phyloP scores from a whole-genome alignment of 2,888 invertebrate species.

The Laothoe populi region DNA sequence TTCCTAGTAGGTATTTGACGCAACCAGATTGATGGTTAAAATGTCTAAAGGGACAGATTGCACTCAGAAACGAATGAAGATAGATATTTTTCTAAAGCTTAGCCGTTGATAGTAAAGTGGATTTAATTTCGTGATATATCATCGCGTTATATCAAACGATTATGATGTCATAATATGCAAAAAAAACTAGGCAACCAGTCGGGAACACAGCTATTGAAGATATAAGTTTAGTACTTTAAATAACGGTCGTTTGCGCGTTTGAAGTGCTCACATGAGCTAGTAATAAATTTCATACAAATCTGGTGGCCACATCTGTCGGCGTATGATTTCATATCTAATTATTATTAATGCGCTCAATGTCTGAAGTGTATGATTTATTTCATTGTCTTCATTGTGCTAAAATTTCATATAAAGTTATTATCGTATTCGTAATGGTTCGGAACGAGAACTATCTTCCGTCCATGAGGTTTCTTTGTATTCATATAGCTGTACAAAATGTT shows the following conservation, averaged over 20 bases:
- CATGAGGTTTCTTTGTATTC: conserved; percentile 18
- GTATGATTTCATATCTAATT: conserved; percentile 22
- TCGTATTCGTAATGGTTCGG: conserved; percentile 18
- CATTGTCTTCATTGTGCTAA: conserved; percentile 2
- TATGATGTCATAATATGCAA: not conserved
- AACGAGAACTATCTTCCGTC: conserved; percentile 21
- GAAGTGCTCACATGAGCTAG: not conserved
- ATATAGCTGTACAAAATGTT: conserved; percentile 14
- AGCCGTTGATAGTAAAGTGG: not conserved
- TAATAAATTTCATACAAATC: conserved; percentile 17
- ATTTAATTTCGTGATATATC: not conserved
- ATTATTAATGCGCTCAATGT: conserved; percentile 20
- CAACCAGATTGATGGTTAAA: not conserved
- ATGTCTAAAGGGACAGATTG: not conserved
- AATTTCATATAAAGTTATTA: conserved; percentile 17
- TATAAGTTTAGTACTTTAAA: not conserved
- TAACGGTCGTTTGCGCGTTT: not conserved
- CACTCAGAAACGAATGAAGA: not conserved
- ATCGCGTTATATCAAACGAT: not conserved
- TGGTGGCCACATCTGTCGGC: conserved; percentile 19
- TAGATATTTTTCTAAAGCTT: not conserved
- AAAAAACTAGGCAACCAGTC: not conserved
- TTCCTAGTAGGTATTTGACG: not conserved
- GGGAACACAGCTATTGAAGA: not conserved
- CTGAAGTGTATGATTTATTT: conserved; percentile 11